Percentiles rank a stretch among this genome's conserved stretches.
Conservation (phyloP, 2,113 vertebrate genomes). For the Delphinapterus leucas region DNA sequence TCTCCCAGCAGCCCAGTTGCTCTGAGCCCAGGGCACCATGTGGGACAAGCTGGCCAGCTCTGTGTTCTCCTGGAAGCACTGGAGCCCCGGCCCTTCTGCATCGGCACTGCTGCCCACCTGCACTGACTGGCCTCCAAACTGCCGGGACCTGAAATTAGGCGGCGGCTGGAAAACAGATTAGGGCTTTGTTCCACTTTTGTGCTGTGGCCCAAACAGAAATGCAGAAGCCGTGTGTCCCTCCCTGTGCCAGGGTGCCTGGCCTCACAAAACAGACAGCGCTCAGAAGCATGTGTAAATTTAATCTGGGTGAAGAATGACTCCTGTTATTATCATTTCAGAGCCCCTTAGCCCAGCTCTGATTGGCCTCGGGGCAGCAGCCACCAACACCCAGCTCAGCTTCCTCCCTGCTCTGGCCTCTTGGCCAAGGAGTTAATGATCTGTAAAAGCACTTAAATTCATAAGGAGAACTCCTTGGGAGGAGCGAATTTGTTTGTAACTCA, state of each 20-base stretch:
- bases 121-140: fast-evolving
- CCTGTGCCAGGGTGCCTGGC: not conserved
- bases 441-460: not conserved
- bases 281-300: not conserved
- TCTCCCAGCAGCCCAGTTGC: fast-evolving
- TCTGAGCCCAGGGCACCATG: fast-evolving
- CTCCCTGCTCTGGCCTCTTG: not conserved
- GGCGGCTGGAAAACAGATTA: not conserved
- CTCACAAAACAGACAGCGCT: not conserved
- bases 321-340: not conserved
- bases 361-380: fast-evolving
- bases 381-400: not conserved
- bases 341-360: fast-evolving
- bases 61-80: fast-evolving
- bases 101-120: fast-evolving
- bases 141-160: fast-evolving
- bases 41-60: not conserved
- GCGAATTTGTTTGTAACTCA: not conserved
- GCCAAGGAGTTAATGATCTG: not conserved
- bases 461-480: not conserved
- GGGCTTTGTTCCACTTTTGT: not conserved
- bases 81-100: not conserved
- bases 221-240: not conserved
- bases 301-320: not conserved
- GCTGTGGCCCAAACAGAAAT: not conserved